Evolutionary conservation across 2,888 invertebrate species (phyloP).

Genomic region (Automeris io): DNA sequence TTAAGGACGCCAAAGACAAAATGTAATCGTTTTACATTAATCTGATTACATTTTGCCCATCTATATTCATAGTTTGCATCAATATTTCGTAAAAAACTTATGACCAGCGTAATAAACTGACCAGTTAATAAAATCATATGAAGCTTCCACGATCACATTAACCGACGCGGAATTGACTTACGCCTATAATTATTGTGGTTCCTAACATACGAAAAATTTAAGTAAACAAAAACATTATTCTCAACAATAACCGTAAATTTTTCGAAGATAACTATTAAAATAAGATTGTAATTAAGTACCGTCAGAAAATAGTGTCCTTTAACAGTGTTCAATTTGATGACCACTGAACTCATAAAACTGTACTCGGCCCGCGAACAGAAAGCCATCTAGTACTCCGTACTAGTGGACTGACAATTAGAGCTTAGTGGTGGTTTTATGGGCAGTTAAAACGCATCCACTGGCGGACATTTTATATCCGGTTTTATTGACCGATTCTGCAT

Average conservation of each 20-base stretch:
- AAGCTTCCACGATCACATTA: too few relatives aligned
- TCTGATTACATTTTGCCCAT: too few relatives aligned
- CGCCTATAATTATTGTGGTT: too few relatives aligned
- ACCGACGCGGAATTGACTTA: too few relatives aligned
- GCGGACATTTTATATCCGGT: slow-evolving; percentile 51
- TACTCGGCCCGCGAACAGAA: slow-evolving; percentile 33
- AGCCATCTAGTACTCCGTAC: slow-evolving; percentile 30
- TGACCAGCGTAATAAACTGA: too few relatives aligned
- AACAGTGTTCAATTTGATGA: slow-evolving; percentile 41
- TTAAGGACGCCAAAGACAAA: too few relatives aligned
- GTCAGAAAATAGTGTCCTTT: slow-evolving; percentile 22
- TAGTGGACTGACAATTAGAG: slow-evolving; percentile 49
- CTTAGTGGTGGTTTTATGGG: slow-evolving; percentile 59
- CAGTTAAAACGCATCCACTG: slow-evolving; percentile 52
- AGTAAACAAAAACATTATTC: too few relatives aligned
- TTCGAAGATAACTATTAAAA: slow-evolving; percentile 21
- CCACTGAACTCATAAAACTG: slow-evolving; percentile 45
- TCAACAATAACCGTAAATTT: slow-evolving; percentile 18
- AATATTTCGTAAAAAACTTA: too few relatives aligned
- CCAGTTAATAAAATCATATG: too few relatives aligned
- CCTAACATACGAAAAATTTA: too few relatives aligned
- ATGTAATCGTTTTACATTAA: too few relatives aligned
- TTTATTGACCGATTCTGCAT: slow-evolving; percentile 32
- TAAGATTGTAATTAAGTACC: slow-evolving; percentile 16
- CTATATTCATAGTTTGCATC: too few relatives aligned